Evolutionary conservation across 2,888 invertebrate species (phyloP).

Genomic region (Sphaeridia pumilis): DNA sequence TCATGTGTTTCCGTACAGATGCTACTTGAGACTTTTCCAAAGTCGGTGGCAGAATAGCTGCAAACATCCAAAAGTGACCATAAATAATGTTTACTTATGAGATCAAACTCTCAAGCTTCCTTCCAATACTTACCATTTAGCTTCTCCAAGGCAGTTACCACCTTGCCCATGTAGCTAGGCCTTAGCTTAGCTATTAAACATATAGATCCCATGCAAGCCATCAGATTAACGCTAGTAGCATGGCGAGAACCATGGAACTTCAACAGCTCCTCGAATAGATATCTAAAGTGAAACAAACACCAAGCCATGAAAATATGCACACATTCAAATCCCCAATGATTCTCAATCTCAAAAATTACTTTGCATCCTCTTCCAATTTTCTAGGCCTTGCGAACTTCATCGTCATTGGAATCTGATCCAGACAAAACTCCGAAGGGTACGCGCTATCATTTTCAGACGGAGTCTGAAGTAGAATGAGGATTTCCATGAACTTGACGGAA

Average conservation of each 20-base stretch:
- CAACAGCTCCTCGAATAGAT: conserved; percentile 73
- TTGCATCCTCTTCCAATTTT: conserved; percentile 81
- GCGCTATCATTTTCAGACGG: conserved; percentile 56
- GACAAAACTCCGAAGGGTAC: conserved; percentile 60
- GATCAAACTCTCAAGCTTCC: no score
- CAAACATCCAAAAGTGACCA: no score
- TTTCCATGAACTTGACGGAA: conserved; percentile 91
- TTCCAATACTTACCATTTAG: no score
- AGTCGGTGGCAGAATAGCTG: conserved; percentile 46
- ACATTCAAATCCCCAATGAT: no score
- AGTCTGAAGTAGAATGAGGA: conserved; percentile 57
- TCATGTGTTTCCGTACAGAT: conserved; percentile 85
- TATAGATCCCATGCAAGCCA: conserved; percentile 88
- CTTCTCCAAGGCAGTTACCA: conserved; percentile 56
- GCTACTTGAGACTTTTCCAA: conserved; percentile 65
- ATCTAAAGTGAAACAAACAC: no score
- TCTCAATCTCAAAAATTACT: no score
- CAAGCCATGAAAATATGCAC: no score
- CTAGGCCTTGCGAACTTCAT: conserved; percentile 66
- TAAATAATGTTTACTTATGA: no score
- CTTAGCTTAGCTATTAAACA: conserved; percentile 79
- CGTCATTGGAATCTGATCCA: conserved; percentile 71
- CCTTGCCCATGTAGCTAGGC: conserved; percentile 72
- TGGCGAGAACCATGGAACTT: conserved; percentile 91
- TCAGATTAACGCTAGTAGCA: conserved; percentile 89